Base-by-base conservation (phyloP, 2,888 invertebrate genomes). In the Zaprionus obscuricornis region DNA sequence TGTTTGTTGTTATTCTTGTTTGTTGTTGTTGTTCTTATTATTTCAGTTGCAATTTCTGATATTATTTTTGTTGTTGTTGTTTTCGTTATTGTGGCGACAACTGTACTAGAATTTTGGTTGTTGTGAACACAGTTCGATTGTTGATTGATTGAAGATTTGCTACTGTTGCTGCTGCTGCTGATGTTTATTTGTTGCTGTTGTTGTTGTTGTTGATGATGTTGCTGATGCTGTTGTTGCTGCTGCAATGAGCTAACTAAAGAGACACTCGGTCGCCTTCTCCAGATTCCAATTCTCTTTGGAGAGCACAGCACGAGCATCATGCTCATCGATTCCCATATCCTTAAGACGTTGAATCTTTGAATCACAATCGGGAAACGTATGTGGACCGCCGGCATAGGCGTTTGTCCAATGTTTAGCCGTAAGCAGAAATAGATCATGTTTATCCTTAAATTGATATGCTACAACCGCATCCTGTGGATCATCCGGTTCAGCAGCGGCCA, bases 381-480 rank as follows among this genome's bases (percentile, higher is more conserved):
- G 92, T 39, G 95, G 95, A 60, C 96, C 96, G 83, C 95, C 96
- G 11, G 98, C 99, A 91, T 98, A 99, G 10, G 94, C 93, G 88
- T 95, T 95, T 56, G 98, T 96, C 99, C 99, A 99, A 92, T 98
- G 97, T 87, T 93, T 93, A 18, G 99, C 99, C 16, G 99, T 99
- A 86, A 94, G 91, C 77, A 93, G 92, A 91, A 98, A 99, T 89
- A 98, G 93, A 69, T 94, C 93, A 58, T 93, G 93, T 87, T 96
- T 94, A 82, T 97, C 96, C 92, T 97, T 97, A 91, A 94, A 99
- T 90, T 99, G 99, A 89, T 95, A 96, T 18, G 99, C 99, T 14
- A 99, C 99, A 0, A 99, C 97, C 0, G 98, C 98, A 91, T 98
- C 97, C 89, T 97, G 97, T 1, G 97, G 97, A 91, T 97, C 97